phyloP scores from a whole-genome alignment of 1,140 invertebrate genomes.

The Thaumatotibia leucotreta region DNA sequence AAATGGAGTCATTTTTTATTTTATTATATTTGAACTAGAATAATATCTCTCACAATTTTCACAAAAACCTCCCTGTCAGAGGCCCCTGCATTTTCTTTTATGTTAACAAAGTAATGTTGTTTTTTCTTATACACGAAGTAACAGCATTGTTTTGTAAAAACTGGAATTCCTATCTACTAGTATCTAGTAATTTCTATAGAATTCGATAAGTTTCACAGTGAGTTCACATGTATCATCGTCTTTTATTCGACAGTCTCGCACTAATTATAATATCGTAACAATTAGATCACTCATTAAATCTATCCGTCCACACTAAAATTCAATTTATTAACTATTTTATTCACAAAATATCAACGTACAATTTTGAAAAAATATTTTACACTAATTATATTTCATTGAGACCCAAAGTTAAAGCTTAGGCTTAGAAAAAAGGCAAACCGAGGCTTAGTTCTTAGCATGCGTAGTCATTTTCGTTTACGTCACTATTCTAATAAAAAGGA shows the following conservation, averaged over 20 bases:
- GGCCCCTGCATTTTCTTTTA: not conserved
- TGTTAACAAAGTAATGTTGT: not conserved
- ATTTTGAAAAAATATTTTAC: conserved; percentile 18
- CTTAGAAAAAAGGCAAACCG: conserved; percentile 19
- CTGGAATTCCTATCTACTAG: not conserved
- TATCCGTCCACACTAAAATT: conserved; percentile 9
- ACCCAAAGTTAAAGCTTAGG: conserved; percentile 27
- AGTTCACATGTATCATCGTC: conserved; percentile 14
- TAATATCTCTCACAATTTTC: not conserved
- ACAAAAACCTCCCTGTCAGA: not conserved
- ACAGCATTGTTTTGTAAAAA: not conserved
- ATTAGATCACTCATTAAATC: conserved; percentile 14
- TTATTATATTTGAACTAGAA: not conserved
- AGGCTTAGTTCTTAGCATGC: conserved; percentile 14
- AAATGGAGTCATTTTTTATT: not conserved
- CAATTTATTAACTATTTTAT: conserved; percentile 20
- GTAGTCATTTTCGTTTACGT: conserved; percentile 5
- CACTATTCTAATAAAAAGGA: conserved; percentile 20
- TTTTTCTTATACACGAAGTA: not conserved
- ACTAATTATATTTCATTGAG: conserved; percentile 29
- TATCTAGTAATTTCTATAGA: not conserved
- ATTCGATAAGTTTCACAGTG: not conserved
- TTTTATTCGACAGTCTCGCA: conserved; percentile 14
- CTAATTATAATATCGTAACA: conserved; percentile 13
- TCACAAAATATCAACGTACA: conserved; percentile 17